Evolutionary conservation across 2,888 invertebrate species (phyloP), one percentile per base, ranked within the genome.

Genomic region (Polia nebulosa): DNA sequence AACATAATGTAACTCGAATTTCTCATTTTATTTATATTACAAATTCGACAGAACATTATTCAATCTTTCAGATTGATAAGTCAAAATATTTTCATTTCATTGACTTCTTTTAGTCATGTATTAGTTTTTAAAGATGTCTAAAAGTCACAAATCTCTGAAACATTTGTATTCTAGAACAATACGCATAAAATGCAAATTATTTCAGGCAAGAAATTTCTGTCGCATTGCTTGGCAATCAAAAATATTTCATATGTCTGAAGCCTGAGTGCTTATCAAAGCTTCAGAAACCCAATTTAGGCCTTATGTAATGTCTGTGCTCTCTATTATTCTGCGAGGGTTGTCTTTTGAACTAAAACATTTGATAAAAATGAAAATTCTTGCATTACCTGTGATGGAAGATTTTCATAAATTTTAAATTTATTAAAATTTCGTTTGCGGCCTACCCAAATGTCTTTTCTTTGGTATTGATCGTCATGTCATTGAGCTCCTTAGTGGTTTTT

Each of bases 171-270:
- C 36, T 25, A 13, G 22, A 64, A 45, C 8, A 70, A 44, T 32
- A 58, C 11, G 17, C 36, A 15, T 51, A 32, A n/a, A 59, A 60
- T 52, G 15, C 39, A 22, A 52, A 45, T 57, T 45, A 20, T 53
- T 44, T 53, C 20, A 57, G 17, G 22, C 25, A 57, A n/a, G 13
- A 17, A 34, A 39, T 61, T 32, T 61, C 6, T 15, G 36, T 44
- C 22, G 0, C 25, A 36, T 45, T 55, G n/a, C 15, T 20, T 1
- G 29, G 36, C 57, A 61, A 49, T 74, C 15, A 52, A 60, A 60
- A 57, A 49, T 45, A 49, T 57, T 64, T 64, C 60, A 70, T 60
- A 59, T 27, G 58, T 22, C 41, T 55, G 39, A 57, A 55, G 11
- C 13, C 17, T 51, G 29, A 63, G 34, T 25, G 56, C 27, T 69